Percentiles rank a stretch among this genome's conserved stretches.
Conservation (phyloP, 2,888 invertebrate genomes). For the Drosophila prolongata region DNA sequence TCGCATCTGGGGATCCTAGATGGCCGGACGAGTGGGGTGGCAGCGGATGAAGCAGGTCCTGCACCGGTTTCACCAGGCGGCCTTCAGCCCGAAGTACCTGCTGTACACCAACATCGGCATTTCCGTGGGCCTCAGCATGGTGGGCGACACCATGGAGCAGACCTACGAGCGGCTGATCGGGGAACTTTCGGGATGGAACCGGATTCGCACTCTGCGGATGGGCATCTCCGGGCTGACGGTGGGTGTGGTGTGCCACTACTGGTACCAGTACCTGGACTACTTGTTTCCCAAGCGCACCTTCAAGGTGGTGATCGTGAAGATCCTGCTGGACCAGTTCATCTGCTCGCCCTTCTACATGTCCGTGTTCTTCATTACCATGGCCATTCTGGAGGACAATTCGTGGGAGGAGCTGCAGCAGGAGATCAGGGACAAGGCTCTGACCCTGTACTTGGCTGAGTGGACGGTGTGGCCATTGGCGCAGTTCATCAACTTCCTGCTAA, state of each 20-base stretch:
- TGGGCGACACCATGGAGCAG: conserved; percentile 92
- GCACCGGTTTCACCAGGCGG: conserved; percentile 66
- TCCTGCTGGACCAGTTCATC: conserved; percentile 91
- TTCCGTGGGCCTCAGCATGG: conserved; percentile 89
- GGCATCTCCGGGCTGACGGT: conserved; percentile 90
- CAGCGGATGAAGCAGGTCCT: conserved; percentile 14
- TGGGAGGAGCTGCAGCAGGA: conserved; percentile 87
- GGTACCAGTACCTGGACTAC: conserved; percentile 92
- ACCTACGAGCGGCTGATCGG: conserved; percentile 88
- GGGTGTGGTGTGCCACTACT: conserved; percentile 93
- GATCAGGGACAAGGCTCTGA: conserved; percentile 89
- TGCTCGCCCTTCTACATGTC: conserved; percentile 92
- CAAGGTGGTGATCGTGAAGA: conserved; percentile 89
- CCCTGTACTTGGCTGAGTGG: conserved; percentile 93
- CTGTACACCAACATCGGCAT: conserved; percentile 91
- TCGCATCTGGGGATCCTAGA: conserved; percentile 1
- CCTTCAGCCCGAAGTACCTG: conserved; percentile 88
- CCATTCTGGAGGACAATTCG: conserved; percentile 88
- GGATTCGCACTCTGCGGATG: conserved; percentile 89
- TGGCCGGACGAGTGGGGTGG: conserved; percentile 20
- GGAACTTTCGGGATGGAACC: conserved; percentile 86
- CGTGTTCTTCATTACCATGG: conserved; percentile 90
- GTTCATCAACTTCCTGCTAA: conserved; percentile 92
- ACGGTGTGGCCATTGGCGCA: conserved; percentile 96
- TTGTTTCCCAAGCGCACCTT: conserved; percentile 88